Conservation (phyloP, 2,888 invertebrate genomes). For the Choreutis nemorana region DNA sequence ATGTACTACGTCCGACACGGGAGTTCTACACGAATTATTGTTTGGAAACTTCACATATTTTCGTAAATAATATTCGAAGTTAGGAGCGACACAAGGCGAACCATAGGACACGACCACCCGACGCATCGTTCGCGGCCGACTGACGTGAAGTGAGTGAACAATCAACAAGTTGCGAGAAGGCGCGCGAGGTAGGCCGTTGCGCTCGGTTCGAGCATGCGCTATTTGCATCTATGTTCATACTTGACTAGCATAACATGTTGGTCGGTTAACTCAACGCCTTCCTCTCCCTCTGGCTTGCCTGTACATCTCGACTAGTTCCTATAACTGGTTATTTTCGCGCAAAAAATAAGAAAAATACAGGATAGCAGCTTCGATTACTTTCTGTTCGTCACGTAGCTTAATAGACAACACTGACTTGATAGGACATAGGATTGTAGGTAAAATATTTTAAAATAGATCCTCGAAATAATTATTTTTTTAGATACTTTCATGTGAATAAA, state of each 20-base stretch:
- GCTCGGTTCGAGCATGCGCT: constrained; percentile 44
- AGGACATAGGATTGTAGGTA: too few species aligned
- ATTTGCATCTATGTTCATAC: constrained; percentile 46
- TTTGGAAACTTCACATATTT: constrained; percentile 60
- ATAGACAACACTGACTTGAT: too few species aligned
- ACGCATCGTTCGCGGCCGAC: constrained; percentile 54
- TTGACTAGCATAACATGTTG: constrained; percentile 35
- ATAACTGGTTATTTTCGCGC: constrained; percentile 57
- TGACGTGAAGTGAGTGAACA: constrained; percentile 58
- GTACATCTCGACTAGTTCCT: constrained; percentile 25
- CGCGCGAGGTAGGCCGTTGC: constrained; percentile 40
- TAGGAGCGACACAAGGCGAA: constrained; percentile 36
- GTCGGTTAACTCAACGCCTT: constrained; percentile 14
- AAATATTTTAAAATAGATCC: too few species aligned
- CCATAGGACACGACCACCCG: constrained; percentile 42
- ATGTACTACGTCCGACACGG: constrained; percentile 28
- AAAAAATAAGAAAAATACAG: constrained; percentile 44
- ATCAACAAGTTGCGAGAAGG: constrained; percentile 59
- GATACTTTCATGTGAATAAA: too few species aligned
- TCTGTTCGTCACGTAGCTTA: constrained; percentile 3
- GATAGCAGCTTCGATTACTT: constrained; percentile 17
- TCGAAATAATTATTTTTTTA: too few species aligned
- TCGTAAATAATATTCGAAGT: constrained; percentile 60
- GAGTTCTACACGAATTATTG: constrained; percentile 36
- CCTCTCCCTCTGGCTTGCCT: constrained; percentile 14